Conservation (phyloP, 2,888 invertebrate species). For the Ochropleura leucogaster region DNA sequence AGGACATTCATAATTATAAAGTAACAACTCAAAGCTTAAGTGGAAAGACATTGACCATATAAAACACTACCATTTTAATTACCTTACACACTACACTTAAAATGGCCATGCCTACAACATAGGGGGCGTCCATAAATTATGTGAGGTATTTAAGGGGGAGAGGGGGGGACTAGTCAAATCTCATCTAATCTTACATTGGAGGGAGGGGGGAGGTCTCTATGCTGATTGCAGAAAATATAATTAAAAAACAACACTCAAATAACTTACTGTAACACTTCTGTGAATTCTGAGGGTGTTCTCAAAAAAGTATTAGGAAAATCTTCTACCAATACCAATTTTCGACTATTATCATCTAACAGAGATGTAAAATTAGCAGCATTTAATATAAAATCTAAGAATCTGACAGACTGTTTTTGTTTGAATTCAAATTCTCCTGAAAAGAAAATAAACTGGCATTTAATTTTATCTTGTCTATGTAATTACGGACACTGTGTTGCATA, state of each 20-base stretch:
- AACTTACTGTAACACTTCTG: conserved; percentile 92
- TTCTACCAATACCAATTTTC: conserved; percentile 93
- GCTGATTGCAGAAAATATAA: too few species aligned
- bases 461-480: not conserved
- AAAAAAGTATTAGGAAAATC: conserved; percentile 95
- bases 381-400: conserved; percentile 94
- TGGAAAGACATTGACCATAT: too few species aligned
- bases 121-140: too few species aligned
- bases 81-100: too few species aligned
- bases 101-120: too few species aligned
- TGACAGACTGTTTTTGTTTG: conserved; percentile 91
- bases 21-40: too few species aligned
- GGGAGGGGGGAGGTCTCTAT: too few species aligned
- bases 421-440: conserved; percentile 85
- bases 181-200: too few species aligned
- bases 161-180: too few species aligned
- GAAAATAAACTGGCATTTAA: not conserved
- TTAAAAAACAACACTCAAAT: not conserved
- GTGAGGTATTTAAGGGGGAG: too few species aligned
- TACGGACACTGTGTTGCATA: not conserved
- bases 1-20: not conserved
- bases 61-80: too few species aligned
- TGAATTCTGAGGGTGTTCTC: conserved; percentile 92
- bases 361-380: conserved; percentile 94
- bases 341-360: conserved; percentile 88